Conservation (phyloP, 2,113 vertebrate genomes). For the Galeopterus variegatus region DNA sequence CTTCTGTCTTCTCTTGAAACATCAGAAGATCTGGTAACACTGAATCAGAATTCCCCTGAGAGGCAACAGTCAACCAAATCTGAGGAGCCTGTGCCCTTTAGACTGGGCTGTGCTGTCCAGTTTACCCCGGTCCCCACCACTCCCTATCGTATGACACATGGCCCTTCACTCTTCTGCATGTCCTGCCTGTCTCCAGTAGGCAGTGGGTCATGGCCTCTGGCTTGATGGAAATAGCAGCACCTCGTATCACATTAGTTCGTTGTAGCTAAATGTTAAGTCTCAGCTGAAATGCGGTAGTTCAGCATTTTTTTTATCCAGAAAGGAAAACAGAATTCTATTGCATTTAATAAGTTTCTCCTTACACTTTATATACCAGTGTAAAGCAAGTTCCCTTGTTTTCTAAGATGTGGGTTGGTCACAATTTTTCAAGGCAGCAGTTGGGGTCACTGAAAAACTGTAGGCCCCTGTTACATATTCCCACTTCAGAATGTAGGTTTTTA, state of each 20-base stretch:
- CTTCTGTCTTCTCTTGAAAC: not conserved
- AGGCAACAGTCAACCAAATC: not conserved
- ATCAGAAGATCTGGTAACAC: not conserved
- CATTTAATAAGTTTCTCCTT: not conserved
- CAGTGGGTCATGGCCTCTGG: not conserved
- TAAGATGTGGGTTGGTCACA: not conserved
- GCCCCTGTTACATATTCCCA: rapidly evolving
- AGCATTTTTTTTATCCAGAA: not conserved
- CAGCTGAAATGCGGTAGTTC: not conserved
- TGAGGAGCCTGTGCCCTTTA: not conserved
- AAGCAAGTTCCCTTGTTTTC: not conserved
- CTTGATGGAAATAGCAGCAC: not conserved
- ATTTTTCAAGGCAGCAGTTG: not conserved
- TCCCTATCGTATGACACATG: rapidly evolving
- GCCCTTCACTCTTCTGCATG: rapidly evolving
- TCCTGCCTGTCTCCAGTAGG: not conserved
- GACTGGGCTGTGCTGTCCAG: too few species aligned
- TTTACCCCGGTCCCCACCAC: rapidly evolving
- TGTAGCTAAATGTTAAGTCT: not conserved
- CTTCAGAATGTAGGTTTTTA: not conserved
- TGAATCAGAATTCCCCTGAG: not conserved
- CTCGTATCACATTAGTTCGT: not conserved
- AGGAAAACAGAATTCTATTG: not conserved
- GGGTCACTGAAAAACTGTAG: not conserved
- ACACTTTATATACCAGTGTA: not conserved